phyloP scores from a whole-genome alignment of 2,888 invertebrate species.

The Lochmaea crataegi region DNA sequence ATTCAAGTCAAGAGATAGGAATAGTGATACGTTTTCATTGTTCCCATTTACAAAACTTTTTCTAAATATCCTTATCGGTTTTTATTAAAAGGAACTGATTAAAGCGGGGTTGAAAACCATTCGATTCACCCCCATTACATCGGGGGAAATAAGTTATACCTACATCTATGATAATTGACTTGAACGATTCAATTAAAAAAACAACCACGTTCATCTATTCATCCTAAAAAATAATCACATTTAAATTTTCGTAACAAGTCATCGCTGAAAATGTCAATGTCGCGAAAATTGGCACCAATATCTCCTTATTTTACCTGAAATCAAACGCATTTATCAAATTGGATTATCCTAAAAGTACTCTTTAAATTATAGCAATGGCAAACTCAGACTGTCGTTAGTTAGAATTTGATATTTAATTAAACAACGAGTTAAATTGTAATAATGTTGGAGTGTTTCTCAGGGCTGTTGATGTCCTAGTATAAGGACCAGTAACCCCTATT shows the following conservation, averaged over 20 bases:
- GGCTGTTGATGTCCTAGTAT: too few species aligned
- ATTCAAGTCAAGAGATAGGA: neutral
- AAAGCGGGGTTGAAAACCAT: conserved; percentile 42
- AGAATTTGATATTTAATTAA: too few species aligned
- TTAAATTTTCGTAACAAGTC: conserved; percentile 26
- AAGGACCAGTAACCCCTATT: too few species aligned
- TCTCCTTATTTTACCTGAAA: conserved; percentile 59
- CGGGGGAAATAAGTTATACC: conserved; percentile 24
- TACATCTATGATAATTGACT: conserved; percentile 51
- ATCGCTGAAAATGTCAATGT: conserved; percentile 42
- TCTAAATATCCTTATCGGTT: neutral
- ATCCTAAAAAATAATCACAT: conserved; percentile 38
- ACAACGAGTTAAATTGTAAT: too few species aligned
- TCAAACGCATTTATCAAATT: conserved; percentile 12
- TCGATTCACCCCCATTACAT: conserved; percentile 4
- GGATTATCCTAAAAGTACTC: too few species aligned
- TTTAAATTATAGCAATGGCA: too few species aligned
- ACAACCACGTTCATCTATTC: conserved; percentile 40
- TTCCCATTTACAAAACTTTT: neutral
- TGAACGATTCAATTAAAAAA: conserved; percentile 46
- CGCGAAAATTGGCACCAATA: conserved; percentile 60
- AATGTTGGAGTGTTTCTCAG: too few species aligned
- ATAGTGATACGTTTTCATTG: neutral
- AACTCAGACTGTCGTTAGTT: too few species aligned
- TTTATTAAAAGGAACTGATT: neutral